A percentile compares a stretch with the other conserved stretches of the same genome.
These are phyloP conservation scores for Trachops cirrhosus DNA, from an alignment of 2,797 vertebrate genomes.

Conservation along the genomic window DNA sequence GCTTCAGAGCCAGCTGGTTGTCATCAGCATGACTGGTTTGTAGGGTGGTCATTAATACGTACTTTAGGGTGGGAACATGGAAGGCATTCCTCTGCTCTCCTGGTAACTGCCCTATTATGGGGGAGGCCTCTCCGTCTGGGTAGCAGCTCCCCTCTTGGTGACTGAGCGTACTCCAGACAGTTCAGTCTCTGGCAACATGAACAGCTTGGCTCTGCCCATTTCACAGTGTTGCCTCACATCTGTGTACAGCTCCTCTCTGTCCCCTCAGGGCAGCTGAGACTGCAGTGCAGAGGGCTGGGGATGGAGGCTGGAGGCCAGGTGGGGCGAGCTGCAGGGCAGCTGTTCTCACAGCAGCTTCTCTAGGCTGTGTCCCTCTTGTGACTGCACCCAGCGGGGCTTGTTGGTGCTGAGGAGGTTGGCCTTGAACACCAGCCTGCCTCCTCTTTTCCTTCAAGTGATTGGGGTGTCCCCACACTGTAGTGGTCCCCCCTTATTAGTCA, in stretches of 20 bases:
- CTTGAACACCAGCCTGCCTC: neutral
- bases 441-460: neutral
- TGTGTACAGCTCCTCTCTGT: neutral
- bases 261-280: neutral
- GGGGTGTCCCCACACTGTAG: neutral
- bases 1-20: neutral
- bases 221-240: neutral
- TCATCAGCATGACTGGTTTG: neutral
- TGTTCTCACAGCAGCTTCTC: neutral
- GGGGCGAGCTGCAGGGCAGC: neutral
- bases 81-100: no score
- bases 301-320: neutral
- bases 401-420: neutral
- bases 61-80: no score
- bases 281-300: neutral
- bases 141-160: neutral
- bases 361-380: neutral
- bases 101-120: neutral
- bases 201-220: neutral
- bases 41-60: no score
- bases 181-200: neutral
- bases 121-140: neutral
- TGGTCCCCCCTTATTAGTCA: neutral
- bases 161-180: neutral
- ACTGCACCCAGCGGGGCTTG: neutral